Evolutionary conservation across 2,113 vertebrate genomes (phyloP).

Genomic region (Opisthocomus hoazin): DNA sequence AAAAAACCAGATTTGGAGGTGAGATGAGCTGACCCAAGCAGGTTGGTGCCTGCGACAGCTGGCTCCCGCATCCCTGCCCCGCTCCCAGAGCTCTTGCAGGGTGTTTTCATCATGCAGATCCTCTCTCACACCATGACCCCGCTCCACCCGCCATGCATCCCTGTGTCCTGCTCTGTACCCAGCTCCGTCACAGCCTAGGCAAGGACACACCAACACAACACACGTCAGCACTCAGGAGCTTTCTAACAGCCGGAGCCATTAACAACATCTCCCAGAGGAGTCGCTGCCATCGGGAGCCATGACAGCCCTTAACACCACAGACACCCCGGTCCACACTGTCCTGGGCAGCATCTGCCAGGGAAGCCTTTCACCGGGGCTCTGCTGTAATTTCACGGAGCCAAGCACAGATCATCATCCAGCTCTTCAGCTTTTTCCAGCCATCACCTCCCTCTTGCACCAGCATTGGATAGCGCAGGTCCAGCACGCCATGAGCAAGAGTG

Average conservation of each 20-base stretch:
- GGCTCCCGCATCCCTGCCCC: not conserved
- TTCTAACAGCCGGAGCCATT: not conserved
- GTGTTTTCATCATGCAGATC: not conserved
- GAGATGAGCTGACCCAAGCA: rapidly evolving
- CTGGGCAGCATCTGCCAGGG: not conserved
- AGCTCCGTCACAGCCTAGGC: not conserved
- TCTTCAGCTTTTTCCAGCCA: not conserved
- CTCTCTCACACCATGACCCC: not conserved
- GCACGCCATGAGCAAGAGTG: rapidly evolving
- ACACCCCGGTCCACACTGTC: rapidly evolving
- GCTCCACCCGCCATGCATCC: not conserved
- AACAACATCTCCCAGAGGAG: not conserved
- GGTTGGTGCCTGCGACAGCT: not conserved
- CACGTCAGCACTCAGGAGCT: not conserved
- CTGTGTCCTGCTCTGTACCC: rapidly evolving
- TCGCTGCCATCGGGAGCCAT: not conserved
- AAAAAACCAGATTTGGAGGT: not conserved
- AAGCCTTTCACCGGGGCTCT: not conserved
- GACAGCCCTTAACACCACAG: not conserved
- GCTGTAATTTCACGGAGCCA: not conserved
- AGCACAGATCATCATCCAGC: not conserved
- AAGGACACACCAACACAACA: too few species aligned
- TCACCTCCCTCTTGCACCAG: not conserved
- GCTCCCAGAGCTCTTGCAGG: not conserved
- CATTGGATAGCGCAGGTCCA: rapidly evolving